Base-by-base conservation (phyloP, 1,140 invertebrate genomes). In the Uloborus diversus region DNA sequence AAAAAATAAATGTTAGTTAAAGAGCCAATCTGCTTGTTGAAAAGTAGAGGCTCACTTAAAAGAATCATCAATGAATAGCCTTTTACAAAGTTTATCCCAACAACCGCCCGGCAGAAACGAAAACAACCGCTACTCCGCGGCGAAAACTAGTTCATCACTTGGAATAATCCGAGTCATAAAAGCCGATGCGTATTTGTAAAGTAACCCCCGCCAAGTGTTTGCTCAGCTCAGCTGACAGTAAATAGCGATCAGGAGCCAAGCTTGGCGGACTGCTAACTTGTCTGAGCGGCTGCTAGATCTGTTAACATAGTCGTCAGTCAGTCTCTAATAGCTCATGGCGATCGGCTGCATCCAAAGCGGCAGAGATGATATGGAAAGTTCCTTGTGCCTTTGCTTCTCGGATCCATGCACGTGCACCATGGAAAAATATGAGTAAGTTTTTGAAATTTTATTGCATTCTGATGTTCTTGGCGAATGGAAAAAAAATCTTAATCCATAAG, bases 231-330 rank as follows among this genome's bases (percentile, higher is more conserved):
- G 57, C 70, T 73, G 62, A 78, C 73, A 37, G 73, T 78, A 78
- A 78, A 78, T 57, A 70, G 61, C 73, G 73, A 78, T 75, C 71
- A 64, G 62, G 49, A 65, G 73, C 73, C 73, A 78, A 78, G 62
- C 42, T 66, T 78, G 73, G 73, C 73, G 73, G 14, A 32, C 49
- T 47, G 42, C 73, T 78, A 78, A 78, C 73, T 78, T 78, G 73
- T 78, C 61, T 42, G 47, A 33, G 53, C 17, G 42, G 71, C 71
- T 66, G 73, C 71, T 75, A 37, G 57, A 78, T 78, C 73, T 78
- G 73, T 78, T 78, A 78, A 78, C 73, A 78, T 42, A 78, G 73
- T 78, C 73, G 73, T 78, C 73, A 78, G 73, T 78, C 73, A 65
- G 73, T 66, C 73, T 42, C 61, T 78, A 65, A 65, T 66, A 78